A percentile compares a stretch with the other conserved stretches of the same genome.
Evolutionary conservation across 2,888 invertebrate species (phyloP).

Genomic region (Ochlodes sylvanus): DNA sequence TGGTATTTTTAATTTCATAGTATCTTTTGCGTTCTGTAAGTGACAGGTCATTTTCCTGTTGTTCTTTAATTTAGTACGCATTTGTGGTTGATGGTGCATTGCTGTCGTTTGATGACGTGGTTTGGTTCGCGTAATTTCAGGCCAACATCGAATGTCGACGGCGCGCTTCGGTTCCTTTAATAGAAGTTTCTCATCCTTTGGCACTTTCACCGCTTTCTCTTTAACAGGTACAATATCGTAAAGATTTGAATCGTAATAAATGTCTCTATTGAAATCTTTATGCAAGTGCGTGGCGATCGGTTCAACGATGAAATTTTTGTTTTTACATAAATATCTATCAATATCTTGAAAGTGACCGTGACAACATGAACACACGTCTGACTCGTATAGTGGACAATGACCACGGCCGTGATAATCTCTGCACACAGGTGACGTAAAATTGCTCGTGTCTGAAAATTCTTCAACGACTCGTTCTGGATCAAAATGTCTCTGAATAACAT

Average conservation of each 20-base stretch:
- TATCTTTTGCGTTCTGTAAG: conserved; percentile 18
- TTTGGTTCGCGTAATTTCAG: conserved; percentile 53
- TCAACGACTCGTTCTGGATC: conserved; percentile 50
- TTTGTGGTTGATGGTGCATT: conserved; percentile 48
- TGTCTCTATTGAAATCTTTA: conserved; percentile 45
- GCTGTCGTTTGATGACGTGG: conserved; percentile 40
- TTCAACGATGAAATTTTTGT: conserved; percentile 40
- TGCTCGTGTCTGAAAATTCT: conserved; percentile 56
- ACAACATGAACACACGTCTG: conserved; percentile 68
- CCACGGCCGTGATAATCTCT: conserved; percentile 50
- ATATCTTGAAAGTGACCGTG: conserved; percentile 63
- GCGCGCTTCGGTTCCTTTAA: conserved; percentile 49
- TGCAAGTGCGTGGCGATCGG: conserved; percentile 40
- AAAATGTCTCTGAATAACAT: conserved; percentile 63
- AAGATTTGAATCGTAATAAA: conserved; percentile 66
- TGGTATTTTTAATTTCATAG: conserved; percentile 10
- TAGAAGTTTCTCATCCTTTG: conserved; percentile 46
- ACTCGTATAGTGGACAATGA: conserved; percentile 44
- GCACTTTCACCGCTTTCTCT: conserved; percentile 56
- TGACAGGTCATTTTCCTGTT: conserved; percentile 28
- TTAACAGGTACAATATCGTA: conserved; percentile 73
- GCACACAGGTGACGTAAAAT: conserved; percentile 67
- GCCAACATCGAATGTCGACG: conserved; percentile 49
- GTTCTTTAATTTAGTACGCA: conserved; percentile 29
- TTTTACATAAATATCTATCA: conserved; percentile 53